Evolutionary conservation across 2,888 invertebrate genomes (phyloP), one percentile per base, ranked within the genome.

Genomic region (Morpho achilles): DNA sequence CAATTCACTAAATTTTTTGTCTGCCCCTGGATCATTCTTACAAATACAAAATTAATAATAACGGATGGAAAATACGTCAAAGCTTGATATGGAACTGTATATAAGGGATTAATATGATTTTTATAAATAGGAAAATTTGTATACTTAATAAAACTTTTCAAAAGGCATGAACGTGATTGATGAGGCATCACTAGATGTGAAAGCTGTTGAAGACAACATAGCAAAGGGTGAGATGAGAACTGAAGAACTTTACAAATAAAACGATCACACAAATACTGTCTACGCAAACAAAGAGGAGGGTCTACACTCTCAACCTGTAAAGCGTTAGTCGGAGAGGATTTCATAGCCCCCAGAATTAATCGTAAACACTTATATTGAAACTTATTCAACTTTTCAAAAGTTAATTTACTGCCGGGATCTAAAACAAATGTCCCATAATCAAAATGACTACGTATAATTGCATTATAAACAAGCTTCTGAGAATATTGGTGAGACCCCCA

Each of bases 281-380:
- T 9, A 10, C 50, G 32, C n/a, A 50, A 7, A 9, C 9, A 9
- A 40, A 50, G 39, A n/a, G 50, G 50, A 6, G 40, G 10, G 39
- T 50, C 40, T 9, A 50, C 40, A n/a, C 39, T 45, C 23, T 53
- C 53, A 5, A 53, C 45, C 32, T 53, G 53, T n/a, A 53, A 45
- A 8, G 46, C 46, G 23, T 46, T 53, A 9, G 53, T 46, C n/a
- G 53, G 45, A n/a, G 46, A 45, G 3, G 53, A 53, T 32, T 32
- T 32, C 32, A 32, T 32, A 32, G 32, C 32, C 5, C 32, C 32
- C 32, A 32, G 5, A 5, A 53, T 40, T 3, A 53, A 41, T 40
- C 47, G 39, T 7, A 53, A 23, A 41, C 46, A 46, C 40, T 46
- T 39, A 10, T 47, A 53, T 41, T 46, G 46, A 39, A 53, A 16